Evolutionary conservation across 2,888 invertebrate species (phyloP).

Genomic region (Lapara coniferarum): DNA sequence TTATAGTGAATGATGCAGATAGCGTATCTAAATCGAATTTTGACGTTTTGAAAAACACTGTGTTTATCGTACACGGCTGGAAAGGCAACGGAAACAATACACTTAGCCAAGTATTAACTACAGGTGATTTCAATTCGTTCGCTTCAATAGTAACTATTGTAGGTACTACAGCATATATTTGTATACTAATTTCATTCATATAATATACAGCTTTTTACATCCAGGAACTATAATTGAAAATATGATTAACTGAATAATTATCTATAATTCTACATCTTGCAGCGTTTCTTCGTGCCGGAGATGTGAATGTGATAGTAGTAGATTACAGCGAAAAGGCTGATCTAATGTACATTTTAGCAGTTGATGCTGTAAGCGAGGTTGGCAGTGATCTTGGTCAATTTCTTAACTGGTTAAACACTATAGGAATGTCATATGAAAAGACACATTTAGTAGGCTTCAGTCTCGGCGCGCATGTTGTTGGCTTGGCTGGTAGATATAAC

Average conservation of each 20-base stretch:
- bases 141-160: background rate
- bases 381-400: conserved; percentile 58
- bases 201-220: too few species aligned
- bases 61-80: conserved; percentile 68
- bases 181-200: too few species aligned
- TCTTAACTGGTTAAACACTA: conserved; percentile 51
- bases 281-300: conserved; percentile 57
- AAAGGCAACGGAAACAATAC: conserved; percentile 53
- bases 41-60: conserved; percentile 46
- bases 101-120: conserved; percentile 52
- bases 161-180: background rate
- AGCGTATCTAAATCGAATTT: conserved; percentile 52
- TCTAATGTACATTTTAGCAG: conserved; percentile 61
- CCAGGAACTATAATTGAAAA: too few species aligned
- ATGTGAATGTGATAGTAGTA: conserved; percentile 70
- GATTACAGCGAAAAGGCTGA: conserved; percentile 70
- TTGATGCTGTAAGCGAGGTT: conserved; percentile 51
- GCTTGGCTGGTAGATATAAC: conserved; percentile 62
- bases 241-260: too few species aligned
- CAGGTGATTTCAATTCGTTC: conserved; percentile 46
- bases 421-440: conserved; percentile 52
- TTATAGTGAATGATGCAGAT: conserved; percentile 40
- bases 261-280: conserved; percentile 33
- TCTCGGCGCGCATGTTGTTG: conserved; percentile 72
- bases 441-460: conserved; percentile 75